phyloP scores from a whole-genome alignment of 2,797 vertebrate species.

The Jordanella pulchra region DNA sequence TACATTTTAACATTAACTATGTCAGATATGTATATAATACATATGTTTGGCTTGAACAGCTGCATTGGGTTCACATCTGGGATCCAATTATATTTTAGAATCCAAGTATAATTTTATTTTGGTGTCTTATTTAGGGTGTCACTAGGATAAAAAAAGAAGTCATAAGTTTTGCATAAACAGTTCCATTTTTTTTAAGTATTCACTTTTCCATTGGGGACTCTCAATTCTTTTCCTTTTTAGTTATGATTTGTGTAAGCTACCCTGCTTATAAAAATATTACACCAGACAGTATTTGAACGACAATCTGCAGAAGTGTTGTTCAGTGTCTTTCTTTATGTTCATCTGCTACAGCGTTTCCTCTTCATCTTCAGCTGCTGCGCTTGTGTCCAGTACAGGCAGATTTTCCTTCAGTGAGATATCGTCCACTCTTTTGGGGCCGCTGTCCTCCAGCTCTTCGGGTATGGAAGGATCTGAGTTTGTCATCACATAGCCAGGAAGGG shows the following conservation, averaged over 20 bases:
- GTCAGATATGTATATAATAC: not conserved
- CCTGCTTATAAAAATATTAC: not conserved
- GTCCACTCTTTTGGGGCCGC: constrained; percentile 67
- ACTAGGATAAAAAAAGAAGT: not conserved
- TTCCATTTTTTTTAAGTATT: not conserved
- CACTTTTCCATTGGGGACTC: not conserved
- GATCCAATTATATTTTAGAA: not conserved
- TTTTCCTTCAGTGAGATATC: constrained; percentile 75
- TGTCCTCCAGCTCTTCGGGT: constrained; percentile 70
- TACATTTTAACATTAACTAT: not conserved
- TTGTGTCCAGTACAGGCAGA: constrained; percentile 31
- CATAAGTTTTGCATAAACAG: not conserved
- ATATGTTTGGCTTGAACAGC: not conserved
- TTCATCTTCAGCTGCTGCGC: constrained; percentile 56
- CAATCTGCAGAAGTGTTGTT: not conserved
- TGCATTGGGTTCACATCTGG: not conserved
- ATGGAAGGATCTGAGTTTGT: constrained; percentile 82
- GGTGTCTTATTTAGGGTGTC: not conserved
- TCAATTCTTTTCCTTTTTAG: not conserved
- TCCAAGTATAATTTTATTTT: not conserved
- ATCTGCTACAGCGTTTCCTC: constrained; percentile 67
- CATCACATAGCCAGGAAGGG: constrained; percentile 85
- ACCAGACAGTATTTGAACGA: not conserved
- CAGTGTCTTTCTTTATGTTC: not conserved
- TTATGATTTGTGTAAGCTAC: not conserved